Evolutionary conservation across 1,140 invertebrate species (phyloP), one percentile per base, ranked within the genome.

Genomic region (Zaprionus gabonicus): DNA sequence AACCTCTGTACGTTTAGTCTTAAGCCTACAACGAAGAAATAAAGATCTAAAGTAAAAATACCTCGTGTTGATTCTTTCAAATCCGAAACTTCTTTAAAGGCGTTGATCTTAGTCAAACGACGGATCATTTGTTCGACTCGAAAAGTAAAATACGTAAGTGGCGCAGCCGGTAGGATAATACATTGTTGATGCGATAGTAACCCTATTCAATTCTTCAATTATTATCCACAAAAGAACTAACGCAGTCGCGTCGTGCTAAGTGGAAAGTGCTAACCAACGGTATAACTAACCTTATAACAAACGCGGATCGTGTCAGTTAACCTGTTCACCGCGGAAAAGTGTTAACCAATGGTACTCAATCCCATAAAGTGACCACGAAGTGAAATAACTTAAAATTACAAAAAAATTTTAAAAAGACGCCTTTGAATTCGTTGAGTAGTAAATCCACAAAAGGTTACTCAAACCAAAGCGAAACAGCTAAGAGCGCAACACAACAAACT

Each of bases 151-250:
- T 57, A 25, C 25, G 55, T 57, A 34, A 57, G 27, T 57, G 55
- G 55, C 55, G 55, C 55, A 57, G 55, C 55, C 55, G 55, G 55
- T 57, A 57, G 55, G 55, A 57, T 57, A 17, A 34, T 57, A 57
- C 3, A 36, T 56, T n/a, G 3, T 56, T 56, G 53, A 56, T 56
- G 25, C 53, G 53, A 56, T 56, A 27, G 27, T 5, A 27, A 27
- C 27, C 27, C 27, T 27, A 27, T 27, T 27, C 27, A 27, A 27
- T 56, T 28, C 25, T 56, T 31, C 5, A 56, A 56, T 27, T 56
- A 28, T 28, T 9, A 56, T 56, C 53, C 53, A 10, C 53, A 28
- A 56, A 56, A 56, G 53, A 56, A 56, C 53, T 6, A 2, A 4
- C 56, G 56, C 17, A 36, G 10, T 23, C 56, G 56, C 34, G 17